Base-by-base conservation (phyloP, 2,113 vertebrate species). In the Podilymbus podiceps region DNA sequence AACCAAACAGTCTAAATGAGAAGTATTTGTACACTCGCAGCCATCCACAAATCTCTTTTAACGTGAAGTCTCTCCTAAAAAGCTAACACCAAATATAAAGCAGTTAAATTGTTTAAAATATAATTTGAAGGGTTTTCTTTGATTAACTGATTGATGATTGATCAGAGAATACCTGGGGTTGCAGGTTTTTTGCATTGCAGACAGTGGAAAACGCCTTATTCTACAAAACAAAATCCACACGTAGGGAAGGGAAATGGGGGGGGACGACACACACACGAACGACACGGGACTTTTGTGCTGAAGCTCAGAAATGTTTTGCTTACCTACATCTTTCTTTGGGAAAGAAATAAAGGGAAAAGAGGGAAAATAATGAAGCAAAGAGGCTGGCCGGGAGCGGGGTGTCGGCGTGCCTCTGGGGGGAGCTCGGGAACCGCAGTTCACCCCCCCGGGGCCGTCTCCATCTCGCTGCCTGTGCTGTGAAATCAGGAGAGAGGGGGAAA, bases 351-450 rank as follows among this genome's bases (percentile, higher is more conserved):
- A 80, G 23, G 40, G 20, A 15, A 68, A 59, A 46, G 47, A 67
- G 21, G 11, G 11, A 9, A 49, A 1, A 47, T 33, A 55, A 9
- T 2, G 14, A 35, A 28, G 6, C 6, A 12, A 31, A 23, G 69
- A 46, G 12, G 21, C 14, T 17, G 59, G 31, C 28, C 6, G 35
- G 59, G 74, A 84, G 84, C 46, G 17, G 56, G 72, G 52, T 17
- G 56, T 71, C 23, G 10, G 22, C 11, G 15, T 5, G 85, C 97
- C 97, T 96, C 94, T 97, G 94, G 97, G 82, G 93, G 97, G 97
- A 93, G 97, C 97, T 96, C 95, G 81, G 89, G 73, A 97, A 73
- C 93, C 85, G 52, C 93, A 5, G 42, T 90, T 96, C 46, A 6
- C 64, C 78, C 88, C 91, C 88, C 30, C 71, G 5, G 83, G 35